Percentiles rank a stretch among this genome's conserved stretches.
Conservation (phyloP, 2,797 vertebrate genomes). For the Karalla daura region DNA sequence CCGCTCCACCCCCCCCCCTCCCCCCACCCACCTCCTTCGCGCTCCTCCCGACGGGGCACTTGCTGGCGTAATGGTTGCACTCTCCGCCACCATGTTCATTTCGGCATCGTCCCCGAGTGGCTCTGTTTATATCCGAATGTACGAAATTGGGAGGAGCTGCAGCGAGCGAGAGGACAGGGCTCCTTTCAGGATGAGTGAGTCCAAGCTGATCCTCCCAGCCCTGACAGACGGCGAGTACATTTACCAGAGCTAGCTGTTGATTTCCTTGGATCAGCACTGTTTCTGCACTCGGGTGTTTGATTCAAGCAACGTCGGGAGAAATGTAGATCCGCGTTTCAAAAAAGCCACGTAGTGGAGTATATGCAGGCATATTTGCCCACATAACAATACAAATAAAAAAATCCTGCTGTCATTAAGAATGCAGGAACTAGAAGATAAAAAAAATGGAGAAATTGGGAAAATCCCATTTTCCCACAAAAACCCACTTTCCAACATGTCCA, state of each 20-base stretch:
- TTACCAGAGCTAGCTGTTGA: too few relatives aligned
- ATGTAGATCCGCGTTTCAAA: too few relatives aligned
- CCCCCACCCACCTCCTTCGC: conserved; percentile 20
- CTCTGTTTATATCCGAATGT: conserved; percentile 66
- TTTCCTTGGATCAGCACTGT: too few relatives aligned
- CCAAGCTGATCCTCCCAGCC: conserved; percentile 10
- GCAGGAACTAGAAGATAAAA: conserved; percentile 22
- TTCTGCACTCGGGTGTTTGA: too few relatives aligned
- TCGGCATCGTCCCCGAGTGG: conserved; percentile 47
- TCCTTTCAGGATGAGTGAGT: conserved; percentile 14
- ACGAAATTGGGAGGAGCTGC: conserved; percentile 20
- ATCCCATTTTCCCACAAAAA: too few relatives aligned
- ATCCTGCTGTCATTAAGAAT: too few relatives aligned
- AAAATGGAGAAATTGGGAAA: neutral
- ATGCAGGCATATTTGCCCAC: too few relatives aligned
- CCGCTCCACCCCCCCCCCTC: conserved; percentile 35
- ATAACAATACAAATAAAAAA: too few relatives aligned
- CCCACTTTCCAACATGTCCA: too few relatives aligned
- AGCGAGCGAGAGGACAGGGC: neutral
- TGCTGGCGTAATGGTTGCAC: conserved; percentile 57
- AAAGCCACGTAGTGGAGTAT: too few relatives aligned
- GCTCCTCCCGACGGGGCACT: conserved; percentile 21
- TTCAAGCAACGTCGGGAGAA: too few relatives aligned
- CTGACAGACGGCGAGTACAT: conserved; percentile 14
- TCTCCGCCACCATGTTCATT: conserved; percentile 56